Conservation (phyloP, 2,888 invertebrate genomes). For the Acrocyrtus sp. region DNA sequence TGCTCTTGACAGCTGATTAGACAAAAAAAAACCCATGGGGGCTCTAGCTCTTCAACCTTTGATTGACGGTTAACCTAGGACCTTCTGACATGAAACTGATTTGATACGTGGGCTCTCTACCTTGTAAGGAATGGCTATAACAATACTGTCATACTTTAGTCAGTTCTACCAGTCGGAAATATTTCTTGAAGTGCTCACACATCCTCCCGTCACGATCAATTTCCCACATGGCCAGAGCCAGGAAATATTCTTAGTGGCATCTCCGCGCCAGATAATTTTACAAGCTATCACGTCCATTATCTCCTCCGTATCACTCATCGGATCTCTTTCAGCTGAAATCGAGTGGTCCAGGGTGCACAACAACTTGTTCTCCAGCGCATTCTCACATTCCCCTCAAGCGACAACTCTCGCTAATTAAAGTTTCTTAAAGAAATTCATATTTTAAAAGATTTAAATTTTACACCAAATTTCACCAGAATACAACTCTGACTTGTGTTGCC, state of each 20-base stretch:
- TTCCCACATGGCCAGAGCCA: conserved; percentile 5
- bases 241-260: conserved; percentile 3
- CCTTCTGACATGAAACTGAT: conserved; percentile 60
- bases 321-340: too few relatives aligned
- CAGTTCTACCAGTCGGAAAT: background rate
- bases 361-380: background rate
- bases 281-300: conserved; percentile 27
- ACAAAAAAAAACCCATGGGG: conserved; percentile 63
- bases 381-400: too few relatives aligned
- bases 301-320: conserved; percentile 31
- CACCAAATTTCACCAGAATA: too few relatives aligned
- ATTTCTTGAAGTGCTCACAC: background rate
- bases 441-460: conserved; percentile 1
- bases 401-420: too few relatives aligned
- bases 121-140: conserved; percentile 16
- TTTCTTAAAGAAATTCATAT: background rate
- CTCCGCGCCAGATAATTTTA: conserved; percentile 19
- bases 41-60: conserved; percentile 52
- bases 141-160: conserved; percentile 8
- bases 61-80: conserved; percentile 64
- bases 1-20: conserved; percentile 64
- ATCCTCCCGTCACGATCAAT: conserved; percentile 36
- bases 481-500: too few relatives aligned
- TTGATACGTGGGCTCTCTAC: conserved; percentile 5
- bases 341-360: background rate